Evolutionary conservation across 2,888 invertebrate genomes (phyloP), one percentile per base, ranked within the genome.

Genomic region (Drosophila sordidapex): DNA sequence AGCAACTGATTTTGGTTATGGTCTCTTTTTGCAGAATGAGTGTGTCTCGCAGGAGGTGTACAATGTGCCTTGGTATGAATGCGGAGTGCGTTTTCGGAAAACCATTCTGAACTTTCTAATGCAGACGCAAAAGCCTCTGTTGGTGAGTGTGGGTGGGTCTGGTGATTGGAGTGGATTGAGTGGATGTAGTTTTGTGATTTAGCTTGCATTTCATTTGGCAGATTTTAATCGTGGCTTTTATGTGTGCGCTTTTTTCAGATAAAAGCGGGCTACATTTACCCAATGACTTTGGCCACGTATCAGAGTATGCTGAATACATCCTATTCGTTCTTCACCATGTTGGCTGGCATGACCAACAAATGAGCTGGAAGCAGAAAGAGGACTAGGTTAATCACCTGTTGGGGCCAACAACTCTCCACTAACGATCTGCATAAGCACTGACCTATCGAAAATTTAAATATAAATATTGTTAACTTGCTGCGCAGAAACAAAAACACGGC

Each of bases 271-370:
- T 78, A 86, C 78, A 60, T 88, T 82, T 87, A 88, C 74, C 87
- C 89, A 78, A 88, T 87, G 89, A 90, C 80, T 83, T 80, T 87
- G 87, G 83, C 76, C 78, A 88, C 77, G 76, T 87, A 90, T 76
- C 92, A 92, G 79, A 90, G 92, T 48, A 79, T 93, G 53, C 51
- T 93, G 68, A 93, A 93, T 86, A 84, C 89, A 53, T 91, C 92
- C 59, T 93, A 92, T 75, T 89, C 91, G 38, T 93, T 91, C 73
- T 93, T 92, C 70, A 92, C 92, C 48, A 80, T 93, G 74, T 69
- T 93, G 74, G 72, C 81, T 88, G 87, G 91, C 79, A 81, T 91
- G 63, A 86, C 90, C 89, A 83, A 76, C 81, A 86, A 89, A 90
- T 90, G 89, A 90, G 87, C 82, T 77, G 89, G 80, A 82, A 74